Conservation (phyloP, 2,888 invertebrate species). For the Tipula confusa region DNA sequence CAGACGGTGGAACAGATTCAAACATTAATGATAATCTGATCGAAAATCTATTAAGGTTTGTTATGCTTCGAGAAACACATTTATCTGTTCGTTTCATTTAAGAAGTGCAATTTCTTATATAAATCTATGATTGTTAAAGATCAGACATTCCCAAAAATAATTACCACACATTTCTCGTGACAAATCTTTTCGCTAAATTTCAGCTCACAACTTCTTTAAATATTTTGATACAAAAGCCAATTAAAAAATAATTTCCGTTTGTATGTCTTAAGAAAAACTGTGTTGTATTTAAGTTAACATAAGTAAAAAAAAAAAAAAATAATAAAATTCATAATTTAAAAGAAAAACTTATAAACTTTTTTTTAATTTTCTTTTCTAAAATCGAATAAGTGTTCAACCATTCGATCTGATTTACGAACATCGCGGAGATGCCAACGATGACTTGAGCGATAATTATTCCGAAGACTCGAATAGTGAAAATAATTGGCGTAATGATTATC, state of each 20-base stretch:
- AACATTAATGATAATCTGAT: conserved; percentile 44
- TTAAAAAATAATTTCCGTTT: neutral
- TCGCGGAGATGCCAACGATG: conserved; percentile 41
- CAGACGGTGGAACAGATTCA: conserved; percentile 51
- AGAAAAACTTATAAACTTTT: neutral
- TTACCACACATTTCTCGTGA: neutral
- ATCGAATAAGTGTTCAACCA: conserved; percentile 41
- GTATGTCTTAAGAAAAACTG: neutral
- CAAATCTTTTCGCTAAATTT: neutral
- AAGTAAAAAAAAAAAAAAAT: neutral
- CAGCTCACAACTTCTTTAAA: neutral
- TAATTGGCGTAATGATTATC: conserved; percentile 74
- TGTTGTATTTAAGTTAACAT: neutral
- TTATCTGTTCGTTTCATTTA: conserved; percentile 28
- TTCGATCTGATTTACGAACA: conserved; percentile 45
- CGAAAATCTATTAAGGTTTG: conserved; percentile 46
- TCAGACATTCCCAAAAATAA: conserved; percentile 8
- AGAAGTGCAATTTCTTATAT: neutral
- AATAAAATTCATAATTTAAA: neutral
- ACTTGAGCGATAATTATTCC: conserved; percentile 54
- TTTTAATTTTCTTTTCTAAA: neutral
- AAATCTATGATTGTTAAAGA: neutral
- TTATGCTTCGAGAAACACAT: conserved; percentile 36
- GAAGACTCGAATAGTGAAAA: conserved; percentile 76
- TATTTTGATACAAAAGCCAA: neutral